Percentiles rank a stretch among this genome's conserved stretches.
phyloP scores from a whole-genome alignment of 2,797 vertebrate species.

The Odontamblyopus lacepedii region DNA sequence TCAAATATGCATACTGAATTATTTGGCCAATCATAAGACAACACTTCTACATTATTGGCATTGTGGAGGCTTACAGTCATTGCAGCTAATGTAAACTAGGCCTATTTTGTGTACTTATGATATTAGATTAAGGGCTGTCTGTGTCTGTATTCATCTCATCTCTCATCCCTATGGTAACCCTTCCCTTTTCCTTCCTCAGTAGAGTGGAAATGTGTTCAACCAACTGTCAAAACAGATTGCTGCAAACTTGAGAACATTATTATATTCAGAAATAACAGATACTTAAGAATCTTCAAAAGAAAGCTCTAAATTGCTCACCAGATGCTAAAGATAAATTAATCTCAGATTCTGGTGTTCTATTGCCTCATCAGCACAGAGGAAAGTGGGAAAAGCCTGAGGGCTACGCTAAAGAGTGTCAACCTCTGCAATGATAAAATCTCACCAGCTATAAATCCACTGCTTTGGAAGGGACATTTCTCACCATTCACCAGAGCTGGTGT shows the following conservation, averaged over 20 bases:
- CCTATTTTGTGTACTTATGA: background rate
- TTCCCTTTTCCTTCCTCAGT: constrained; percentile 7
- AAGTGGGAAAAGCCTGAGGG: constrained; percentile 11
- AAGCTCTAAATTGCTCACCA: background rate
- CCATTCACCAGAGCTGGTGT: constrained; percentile 3
- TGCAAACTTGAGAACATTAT: background rate
- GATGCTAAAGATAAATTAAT: background rate
- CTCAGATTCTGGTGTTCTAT: background rate
- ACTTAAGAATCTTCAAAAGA: background rate
- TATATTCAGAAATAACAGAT: background rate
- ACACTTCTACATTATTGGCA: background rate
- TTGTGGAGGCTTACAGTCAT: background rate
- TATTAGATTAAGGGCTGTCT: background rate
- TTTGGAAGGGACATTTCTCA: background rate
- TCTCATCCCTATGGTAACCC: constrained; percentile 4
- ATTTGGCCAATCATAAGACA: background rate
- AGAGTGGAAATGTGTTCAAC: background rate
- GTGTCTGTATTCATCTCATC: background rate
- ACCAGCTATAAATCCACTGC: constrained; percentile 3
- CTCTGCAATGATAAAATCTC: constrained; percentile 31
- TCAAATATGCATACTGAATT: too few relatives aligned
- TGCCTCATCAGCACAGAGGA: background rate
- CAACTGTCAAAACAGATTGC: constrained; percentile 6
- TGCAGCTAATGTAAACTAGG: background rate
- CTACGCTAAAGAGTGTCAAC: background rate